Percentiles rank a stretch among this genome's conserved stretches.
These are phyloP conservation scores for Colletes gigas DNA, from an alignment of 1,140 invertebrate genomes.

Conservation along the genomic window DNA sequence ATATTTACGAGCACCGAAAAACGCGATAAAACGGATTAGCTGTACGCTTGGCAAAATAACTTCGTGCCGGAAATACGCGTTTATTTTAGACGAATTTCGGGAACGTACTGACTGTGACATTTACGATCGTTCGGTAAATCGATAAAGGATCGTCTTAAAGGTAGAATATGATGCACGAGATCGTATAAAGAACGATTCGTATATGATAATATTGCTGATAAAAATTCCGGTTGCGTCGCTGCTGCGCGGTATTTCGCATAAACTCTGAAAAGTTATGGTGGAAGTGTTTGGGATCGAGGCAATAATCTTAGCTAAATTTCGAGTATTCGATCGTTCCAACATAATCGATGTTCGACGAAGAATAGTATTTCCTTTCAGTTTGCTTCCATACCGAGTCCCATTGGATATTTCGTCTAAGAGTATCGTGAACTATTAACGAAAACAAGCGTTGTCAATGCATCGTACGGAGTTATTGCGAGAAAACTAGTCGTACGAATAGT, in stretches of 20 bases:
- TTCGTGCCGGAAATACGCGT: background rate
- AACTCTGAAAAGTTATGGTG: slow-evolving; percentile 14
- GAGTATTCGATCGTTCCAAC: slow-evolving; percentile 14
- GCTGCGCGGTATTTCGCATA: background rate
- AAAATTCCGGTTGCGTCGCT: slow-evolving; percentile 33
- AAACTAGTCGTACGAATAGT: no score
- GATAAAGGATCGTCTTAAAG: background rate
- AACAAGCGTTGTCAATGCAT: no score
- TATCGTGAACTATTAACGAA: no score
- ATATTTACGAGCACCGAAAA: slow-evolving; percentile 7
- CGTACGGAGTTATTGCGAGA: no score
- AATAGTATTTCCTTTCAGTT: no score
- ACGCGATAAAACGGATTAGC: background rate
- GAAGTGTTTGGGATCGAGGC: background rate
- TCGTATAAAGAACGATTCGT: background rate
- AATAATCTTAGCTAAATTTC: slow-evolving; percentile 12
- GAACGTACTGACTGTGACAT: background rate
- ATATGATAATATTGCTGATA: slow-evolving; percentile 19
- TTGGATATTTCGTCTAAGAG: no score
- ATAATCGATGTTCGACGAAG: background rate
- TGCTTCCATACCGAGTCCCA: no score
- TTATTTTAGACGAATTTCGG: background rate
- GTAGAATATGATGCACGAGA: background rate
- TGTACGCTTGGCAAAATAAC: background rate
- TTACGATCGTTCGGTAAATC: slow-evolving; percentile 3